phyloP scores from a whole-genome alignment of 2,797 vertebrate genomes.

The Podarcis siculus region DNA sequence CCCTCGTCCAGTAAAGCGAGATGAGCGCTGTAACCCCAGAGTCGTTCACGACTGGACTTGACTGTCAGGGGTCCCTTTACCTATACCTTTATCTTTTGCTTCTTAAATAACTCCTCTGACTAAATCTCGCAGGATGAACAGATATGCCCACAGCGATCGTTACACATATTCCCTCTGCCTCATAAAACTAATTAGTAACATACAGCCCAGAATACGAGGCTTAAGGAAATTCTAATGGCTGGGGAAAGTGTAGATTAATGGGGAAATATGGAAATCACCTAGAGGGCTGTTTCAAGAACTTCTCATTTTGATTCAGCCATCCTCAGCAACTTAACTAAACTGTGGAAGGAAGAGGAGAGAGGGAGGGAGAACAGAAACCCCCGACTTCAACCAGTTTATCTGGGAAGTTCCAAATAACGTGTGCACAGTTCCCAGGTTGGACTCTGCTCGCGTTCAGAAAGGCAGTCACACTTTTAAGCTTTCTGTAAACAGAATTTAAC shows the following conservation, averaged over 20 bases:
- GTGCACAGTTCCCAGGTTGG: neutral
- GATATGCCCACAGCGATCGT: neutral
- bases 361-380: too few species aligned
- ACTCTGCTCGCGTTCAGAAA: neutral
- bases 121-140: neutral
- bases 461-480: neutral
- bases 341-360: neutral
- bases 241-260: neutral
- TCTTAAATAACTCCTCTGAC: neutral
- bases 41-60: too few species aligned
- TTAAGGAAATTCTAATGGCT: neutral
- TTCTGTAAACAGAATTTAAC: neutral
- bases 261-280: neutral
- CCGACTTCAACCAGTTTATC: neutral
- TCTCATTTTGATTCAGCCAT: neutral
- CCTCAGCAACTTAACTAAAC: neutral
- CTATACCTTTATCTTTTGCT: too few species aligned
- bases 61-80: too few species aligned
- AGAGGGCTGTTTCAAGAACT: neutral
- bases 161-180: neutral
- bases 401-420: neutral
- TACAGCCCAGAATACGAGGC: too few species aligned
- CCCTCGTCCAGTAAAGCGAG: too few species aligned
- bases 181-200: neutral
- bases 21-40: too few species aligned